Evolutionary conservation across 2,113 vertebrate genomes (phyloP), one percentile per base, ranked within the genome.

Genomic region (Heptranchias perlo): DNA sequence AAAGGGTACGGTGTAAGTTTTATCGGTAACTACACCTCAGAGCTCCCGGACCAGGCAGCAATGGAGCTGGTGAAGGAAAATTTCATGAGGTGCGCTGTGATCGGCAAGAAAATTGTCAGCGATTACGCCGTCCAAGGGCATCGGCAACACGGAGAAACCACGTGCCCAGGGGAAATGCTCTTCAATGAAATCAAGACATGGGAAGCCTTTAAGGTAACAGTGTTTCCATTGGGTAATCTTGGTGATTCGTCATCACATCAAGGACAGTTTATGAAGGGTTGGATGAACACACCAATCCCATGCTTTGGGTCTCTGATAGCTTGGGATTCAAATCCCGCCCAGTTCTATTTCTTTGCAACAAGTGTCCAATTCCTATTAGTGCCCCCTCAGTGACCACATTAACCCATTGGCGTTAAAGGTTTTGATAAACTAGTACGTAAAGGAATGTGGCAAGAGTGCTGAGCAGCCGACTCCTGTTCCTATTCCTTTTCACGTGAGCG

Each of bases 101-200:
- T 61, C 0, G 96, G 97, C 0, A 97, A 98, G 0, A 62, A 97
- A 14, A 96, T 99, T 73, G 47, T 18, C 0, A 76, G n/a, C 0
- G 96, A 97, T 97, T 99, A 98, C 96, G 96, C 7, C 8, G 1
- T 99, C 3, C 97, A 97, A 0, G 98, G 99, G 0, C 99, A 99
- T 97, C 98, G 98, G 0, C 98, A 99, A 96, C 96, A 99, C 28
- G 97, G 97, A 5, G 52, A 0, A 96, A 99, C 98, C 0, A 1
- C 96, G 2, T 99, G 99, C 94, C 99, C 99, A 0, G 99, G 99
- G 16, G 97, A 98, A 0, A 96, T 97, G 0, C 96, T 99, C 67
- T 99, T 98, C 96, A 54, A 23, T 0, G 97, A 98, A 96, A 98
- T 99, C 87, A 58, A 65, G 96, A 97, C 96, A 62, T 99, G 99